These are phyloP conservation scores for Lomographa bimaculata DNA, from an alignment of 2,888 invertebrate genomes.

Conservation along the genomic window DNA sequence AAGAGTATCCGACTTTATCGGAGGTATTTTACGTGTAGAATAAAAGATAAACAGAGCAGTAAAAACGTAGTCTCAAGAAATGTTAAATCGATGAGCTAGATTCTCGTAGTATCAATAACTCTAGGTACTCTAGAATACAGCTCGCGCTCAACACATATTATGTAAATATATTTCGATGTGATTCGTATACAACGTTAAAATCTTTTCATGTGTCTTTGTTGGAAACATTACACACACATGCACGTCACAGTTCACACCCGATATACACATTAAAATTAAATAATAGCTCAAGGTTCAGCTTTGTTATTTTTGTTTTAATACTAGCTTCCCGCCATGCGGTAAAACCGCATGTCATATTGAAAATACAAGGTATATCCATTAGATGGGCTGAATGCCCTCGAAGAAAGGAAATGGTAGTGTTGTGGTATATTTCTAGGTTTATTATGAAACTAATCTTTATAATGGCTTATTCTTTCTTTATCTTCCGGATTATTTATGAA, in stretches of 20 bases:
- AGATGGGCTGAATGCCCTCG: constrained; percentile 11
- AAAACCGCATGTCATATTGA: constrained; percentile 10
- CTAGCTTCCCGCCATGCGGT: constrained; percentile 20
- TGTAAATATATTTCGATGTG: too few relatives aligned
- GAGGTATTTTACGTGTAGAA: too few relatives aligned
- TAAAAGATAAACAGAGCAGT: too few relatives aligned
- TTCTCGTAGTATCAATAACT: too few relatives aligned
- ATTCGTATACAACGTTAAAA: background rate
- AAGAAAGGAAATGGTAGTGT: constrained; percentile 1
- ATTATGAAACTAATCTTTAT: constrained; percentile 4
- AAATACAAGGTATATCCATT: constrained; percentile 25
- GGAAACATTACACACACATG: constrained; percentile 38
- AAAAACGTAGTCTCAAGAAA: too few relatives aligned
- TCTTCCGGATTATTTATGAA: too few relatives aligned
- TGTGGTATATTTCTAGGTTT: too few relatives aligned
- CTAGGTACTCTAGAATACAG: too few relatives aligned
- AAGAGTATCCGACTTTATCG: too few relatives aligned
- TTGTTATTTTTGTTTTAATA: constrained; percentile 67
- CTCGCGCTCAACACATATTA: too few relatives aligned
- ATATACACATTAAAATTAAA: constrained; percentile 74
- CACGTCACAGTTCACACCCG: constrained; percentile 47
- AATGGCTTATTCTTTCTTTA: background rate
- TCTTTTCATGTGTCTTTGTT: constrained; percentile 14
- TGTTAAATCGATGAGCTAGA: too few relatives aligned
- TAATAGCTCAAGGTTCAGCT: constrained; percentile 70